Evolutionary conservation across 37 sponge, comb jelly and placozoan species (phyloP), one percentile per base, ranked within the genome.

Genomic region (Amphimedon queenslandica): DNA sequence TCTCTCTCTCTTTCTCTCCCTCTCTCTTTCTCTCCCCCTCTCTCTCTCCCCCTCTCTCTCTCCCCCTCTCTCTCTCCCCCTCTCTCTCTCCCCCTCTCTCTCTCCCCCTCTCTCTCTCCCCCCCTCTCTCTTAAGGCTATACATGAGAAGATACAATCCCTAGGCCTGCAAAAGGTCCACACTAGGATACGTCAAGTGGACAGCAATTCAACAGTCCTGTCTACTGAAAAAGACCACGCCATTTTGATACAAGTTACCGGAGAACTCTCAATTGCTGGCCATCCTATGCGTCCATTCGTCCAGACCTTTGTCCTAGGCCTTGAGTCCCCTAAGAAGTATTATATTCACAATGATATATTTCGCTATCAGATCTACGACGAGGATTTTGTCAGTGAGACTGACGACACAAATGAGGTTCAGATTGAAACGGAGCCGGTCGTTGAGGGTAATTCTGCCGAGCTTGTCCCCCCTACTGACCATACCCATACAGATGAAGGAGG

Each of bases 301-400:
- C 99, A 98, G 74, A 98, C 93, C 31, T 94, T 98, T 82, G 93
- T 98, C 11, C 79, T 98, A 57, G 88, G 88, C 55, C 93, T 82
- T 0, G 77, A 92, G 57, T 63, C 82, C 0, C 80, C 80, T 18
- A 87, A 87, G 67, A 80, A 86, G 60, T 73, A 76, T 51, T 82
- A 83, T 64, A 85, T 93, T 42, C 84, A 80, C 78, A 96, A 92
- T 34, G 93, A 92, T 77, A 94, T 94, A 47, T 98, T 98, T 77
- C 87, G 99, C 40, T 98, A 94, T 67, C 99, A 93, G 84, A 84
- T 73, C 2, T 78, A 78, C n/a, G 96, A 84, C 30, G 81, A 85
- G 42, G 92, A 90, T 57, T 30, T 77, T 11, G 66, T 55, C 10
- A 80, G 87, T 66, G 90, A 90, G 81, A 84, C 85, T 63, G 90